Evolutionary conservation across 2,888 invertebrate species (phyloP).

Genomic region (Tigriopus californicus): DNA sequence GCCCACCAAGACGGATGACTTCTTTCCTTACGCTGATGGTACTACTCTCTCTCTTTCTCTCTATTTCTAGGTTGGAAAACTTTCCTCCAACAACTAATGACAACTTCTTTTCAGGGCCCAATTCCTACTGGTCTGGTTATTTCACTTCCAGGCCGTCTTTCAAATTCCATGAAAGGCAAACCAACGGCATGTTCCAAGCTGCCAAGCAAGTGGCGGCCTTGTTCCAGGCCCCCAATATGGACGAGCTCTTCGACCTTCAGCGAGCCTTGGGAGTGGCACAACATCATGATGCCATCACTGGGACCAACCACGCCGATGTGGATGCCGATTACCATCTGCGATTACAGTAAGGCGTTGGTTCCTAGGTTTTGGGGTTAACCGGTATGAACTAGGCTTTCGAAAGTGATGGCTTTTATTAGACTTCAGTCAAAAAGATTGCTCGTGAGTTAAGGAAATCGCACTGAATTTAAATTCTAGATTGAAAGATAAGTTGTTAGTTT

Average conservation of each 20-base stretch:
- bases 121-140: slow-evolving; percentile 71
- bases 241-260: slow-evolving; percentile 39
- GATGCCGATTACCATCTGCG: slow-evolving; percentile 68
- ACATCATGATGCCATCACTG: slow-evolving; percentile 34
- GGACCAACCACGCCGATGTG: slow-evolving; percentile 33
- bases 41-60: not conserved
- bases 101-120: slow-evolving; percentile 37
- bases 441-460: too few relatives aligned
- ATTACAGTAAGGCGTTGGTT: slow-evolving; percentile 38
- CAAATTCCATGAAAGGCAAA: slow-evolving; percentile 45
- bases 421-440: too few relatives aligned
- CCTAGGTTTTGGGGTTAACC: too few relatives aligned
- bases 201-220: slow-evolving; percentile 1
- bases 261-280: slow-evolving; percentile 27
- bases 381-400: too few relatives aligned
- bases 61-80: not conserved
- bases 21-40: slow-evolving; percentile 60
- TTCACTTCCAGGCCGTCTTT: slow-evolving; percentile 54
- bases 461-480: too few relatives aligned
- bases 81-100: not conserved
- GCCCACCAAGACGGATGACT: slow-evolving; percentile 59
- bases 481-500: too few relatives aligned
- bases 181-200: slow-evolving; percentile 24
- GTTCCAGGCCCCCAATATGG: slow-evolving; percentile 23
- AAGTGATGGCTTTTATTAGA: too few relatives aligned